Conservation (phyloP, 2,797 vertebrate genomes). For the Propithecus deckenii region DNA sequence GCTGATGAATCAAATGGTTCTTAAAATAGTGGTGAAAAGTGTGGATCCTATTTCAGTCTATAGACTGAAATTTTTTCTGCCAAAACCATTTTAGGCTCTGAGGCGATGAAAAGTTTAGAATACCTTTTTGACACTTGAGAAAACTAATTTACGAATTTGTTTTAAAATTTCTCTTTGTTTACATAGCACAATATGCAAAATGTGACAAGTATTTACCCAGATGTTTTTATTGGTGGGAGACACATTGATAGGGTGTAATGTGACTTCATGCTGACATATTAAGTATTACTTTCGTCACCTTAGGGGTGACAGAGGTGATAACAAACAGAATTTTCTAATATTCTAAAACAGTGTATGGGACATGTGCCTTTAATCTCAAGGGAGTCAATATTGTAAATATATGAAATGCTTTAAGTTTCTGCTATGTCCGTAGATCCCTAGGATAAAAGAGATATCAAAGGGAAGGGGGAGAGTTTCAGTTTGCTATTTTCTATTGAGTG, state of each 20-base stretch:
- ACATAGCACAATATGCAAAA: not conserved
- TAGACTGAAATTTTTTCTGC: too few relatives aligned
- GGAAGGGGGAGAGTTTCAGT: not conserved
- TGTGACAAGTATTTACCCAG: not conserved
- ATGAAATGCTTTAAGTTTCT: not conserved
- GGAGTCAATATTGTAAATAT: not conserved
- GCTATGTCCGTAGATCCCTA: not conserved
- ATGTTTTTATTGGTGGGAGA: not conserved
- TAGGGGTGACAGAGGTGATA: not conserved
- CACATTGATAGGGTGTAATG: not conserved
- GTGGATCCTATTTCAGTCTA: too few relatives aligned
- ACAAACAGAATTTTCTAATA: not conserved
- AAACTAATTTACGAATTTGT: conserved; percentile 21
- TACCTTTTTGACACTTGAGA: not conserved
- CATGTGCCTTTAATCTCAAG: not conserved
- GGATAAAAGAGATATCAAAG: not conserved
- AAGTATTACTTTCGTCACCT: not conserved
- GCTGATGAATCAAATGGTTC: too few relatives aligned
- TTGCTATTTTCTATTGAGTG: not conserved
- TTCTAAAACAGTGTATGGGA: not conserved
- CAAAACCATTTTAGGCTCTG: too few relatives aligned
- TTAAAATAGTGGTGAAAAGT: too few relatives aligned
- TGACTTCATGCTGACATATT: not conserved
- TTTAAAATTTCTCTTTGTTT: not conserved
- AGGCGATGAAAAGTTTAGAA: too few relatives aligned